phyloP scores from a whole-genome alignment of 1,140 invertebrate genomes.

The Harlomillsia oculata region DNA sequence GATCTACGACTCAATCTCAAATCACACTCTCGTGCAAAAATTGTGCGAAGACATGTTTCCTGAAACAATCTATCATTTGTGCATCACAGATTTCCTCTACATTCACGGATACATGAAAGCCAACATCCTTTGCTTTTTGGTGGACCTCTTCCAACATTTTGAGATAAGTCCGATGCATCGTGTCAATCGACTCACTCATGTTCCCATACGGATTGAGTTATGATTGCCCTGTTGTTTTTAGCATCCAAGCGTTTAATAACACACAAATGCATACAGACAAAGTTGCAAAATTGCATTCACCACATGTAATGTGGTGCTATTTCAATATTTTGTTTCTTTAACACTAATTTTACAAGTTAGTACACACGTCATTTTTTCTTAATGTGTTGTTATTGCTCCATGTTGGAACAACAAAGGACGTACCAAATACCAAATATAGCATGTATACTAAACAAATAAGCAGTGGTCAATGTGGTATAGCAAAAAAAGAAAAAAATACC shows the following conservation, averaged over 20 bases:
- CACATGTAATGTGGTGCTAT: too few species aligned
- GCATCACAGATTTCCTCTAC: slow-evolving; percentile 33
- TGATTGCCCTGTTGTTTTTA: neutral
- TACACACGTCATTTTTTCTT: too few species aligned
- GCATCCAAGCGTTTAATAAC: neutral
- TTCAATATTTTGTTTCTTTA: too few species aligned
- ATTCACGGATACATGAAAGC: slow-evolving; percentile 35
- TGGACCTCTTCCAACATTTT: slow-evolving; percentile 27
- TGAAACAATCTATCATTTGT: slow-evolving; percentile 30
- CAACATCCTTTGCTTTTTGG: slow-evolving; percentile 29
- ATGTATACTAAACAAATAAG: too few species aligned
- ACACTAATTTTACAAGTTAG: too few species aligned
- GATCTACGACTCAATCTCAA: slow-evolving; percentile 29
- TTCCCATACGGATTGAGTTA: slow-evolving; percentile 13
- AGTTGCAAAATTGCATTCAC: too few species aligned
- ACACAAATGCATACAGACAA: neutral
- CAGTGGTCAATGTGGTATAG: too few species aligned
- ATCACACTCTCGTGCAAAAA: slow-evolving; percentile 27
- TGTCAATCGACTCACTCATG: slow-evolving; percentile 31
- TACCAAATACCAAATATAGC: too few species aligned
- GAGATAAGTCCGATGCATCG: slow-evolving; percentile 29
- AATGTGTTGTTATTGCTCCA: too few species aligned
- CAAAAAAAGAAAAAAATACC: too few species aligned
- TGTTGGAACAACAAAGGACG: too few species aligned
- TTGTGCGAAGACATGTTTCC: slow-evolving; percentile 29